Evolutionary conservation across 2,797 vertebrate species (phyloP).

Genomic region (Xerus rutilus): DNA sequence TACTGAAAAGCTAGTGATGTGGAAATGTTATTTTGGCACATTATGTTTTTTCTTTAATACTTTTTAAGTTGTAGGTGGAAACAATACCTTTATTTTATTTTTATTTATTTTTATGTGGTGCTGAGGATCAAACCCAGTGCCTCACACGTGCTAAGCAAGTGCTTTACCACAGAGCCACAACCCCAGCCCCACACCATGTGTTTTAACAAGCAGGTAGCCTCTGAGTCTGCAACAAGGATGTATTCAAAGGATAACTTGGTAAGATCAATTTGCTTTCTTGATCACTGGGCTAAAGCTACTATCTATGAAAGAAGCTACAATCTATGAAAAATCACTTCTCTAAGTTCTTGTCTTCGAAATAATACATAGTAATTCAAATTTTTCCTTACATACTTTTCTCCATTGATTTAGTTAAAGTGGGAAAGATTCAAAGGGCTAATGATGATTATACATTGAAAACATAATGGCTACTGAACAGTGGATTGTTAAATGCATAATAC

Average conservation of each 20-base stretch:
- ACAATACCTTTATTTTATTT: too few relatives aligned
- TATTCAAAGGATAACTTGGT: background rate
- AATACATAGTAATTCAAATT: background rate
- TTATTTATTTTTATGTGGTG: too few relatives aligned
- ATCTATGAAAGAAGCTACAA: background rate
- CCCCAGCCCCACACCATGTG: too few relatives aligned
- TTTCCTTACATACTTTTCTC: background rate
- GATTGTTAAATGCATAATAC: background rate
- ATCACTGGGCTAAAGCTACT: background rate
- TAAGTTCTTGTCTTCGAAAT: conserved; percentile 41
- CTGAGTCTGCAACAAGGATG: background rate
- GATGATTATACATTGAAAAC: background rate
- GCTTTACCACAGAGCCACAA: too few relatives aligned
- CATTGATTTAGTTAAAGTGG: background rate
- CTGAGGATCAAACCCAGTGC: too few relatives aligned
- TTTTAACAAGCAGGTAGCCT: background rate
- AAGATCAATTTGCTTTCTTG: conserved; percentile 36
- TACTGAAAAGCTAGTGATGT: background rate
- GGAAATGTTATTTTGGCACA: background rate
- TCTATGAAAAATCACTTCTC: conserved; percentile 33
- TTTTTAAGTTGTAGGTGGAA: too few relatives aligned
- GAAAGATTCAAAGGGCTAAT: background rate
- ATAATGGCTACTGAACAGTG: background rate
- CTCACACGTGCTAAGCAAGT: too few relatives aligned
- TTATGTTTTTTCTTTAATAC: background rate